A percentile compares a stretch with the other conserved stretches of the same genome.
phyloP scores from a whole-genome alignment of 2,797 vertebrate genomes.

The Fistularia commersonii region DNA sequence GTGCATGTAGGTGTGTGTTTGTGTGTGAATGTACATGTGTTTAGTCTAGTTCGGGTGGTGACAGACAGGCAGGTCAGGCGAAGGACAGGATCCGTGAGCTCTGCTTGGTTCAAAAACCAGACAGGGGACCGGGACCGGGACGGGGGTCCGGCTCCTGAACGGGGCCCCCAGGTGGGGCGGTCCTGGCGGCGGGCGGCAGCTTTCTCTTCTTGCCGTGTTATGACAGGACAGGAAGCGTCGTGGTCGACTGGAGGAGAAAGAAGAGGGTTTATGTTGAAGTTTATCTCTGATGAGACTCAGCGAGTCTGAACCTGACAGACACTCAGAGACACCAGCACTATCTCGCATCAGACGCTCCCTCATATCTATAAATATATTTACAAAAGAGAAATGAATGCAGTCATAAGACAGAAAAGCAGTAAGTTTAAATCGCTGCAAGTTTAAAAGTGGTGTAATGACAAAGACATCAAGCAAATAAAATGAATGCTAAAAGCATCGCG shows the following conservation, averaged over 20 bases:
- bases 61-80: neutral
- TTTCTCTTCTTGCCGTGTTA: constrained; percentile 38
- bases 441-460: too few species aligned
- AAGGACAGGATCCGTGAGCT: constrained; percentile 1
- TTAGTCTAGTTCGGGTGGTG: neutral
- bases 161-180: neutral
- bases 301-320: constrained; percentile 32
- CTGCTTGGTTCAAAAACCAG: neutral
- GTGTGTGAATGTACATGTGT: neutral
- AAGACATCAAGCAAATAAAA: too few species aligned
- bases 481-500: too few species aligned
- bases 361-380: too few species aligned
- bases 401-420: too few species aligned
- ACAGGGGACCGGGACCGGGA: neutral
- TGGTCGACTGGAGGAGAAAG: constrained; percentile 61
- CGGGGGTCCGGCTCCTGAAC: neutral
- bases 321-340: constrained; percentile 1
- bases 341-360: neutral
- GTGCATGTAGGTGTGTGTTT: neutral
- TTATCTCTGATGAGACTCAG: constrained; percentile 55
- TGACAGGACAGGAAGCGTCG: constrained; percentile 58
- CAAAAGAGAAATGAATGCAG: too few species aligned
- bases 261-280: constrained; percentile 52
- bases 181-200: constrained; percentile 8
- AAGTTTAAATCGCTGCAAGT: too few species aligned